Evolutionary conservation across 1,140 invertebrate genomes (phyloP).

Genomic region (Potamilus streckersoni): DNA sequence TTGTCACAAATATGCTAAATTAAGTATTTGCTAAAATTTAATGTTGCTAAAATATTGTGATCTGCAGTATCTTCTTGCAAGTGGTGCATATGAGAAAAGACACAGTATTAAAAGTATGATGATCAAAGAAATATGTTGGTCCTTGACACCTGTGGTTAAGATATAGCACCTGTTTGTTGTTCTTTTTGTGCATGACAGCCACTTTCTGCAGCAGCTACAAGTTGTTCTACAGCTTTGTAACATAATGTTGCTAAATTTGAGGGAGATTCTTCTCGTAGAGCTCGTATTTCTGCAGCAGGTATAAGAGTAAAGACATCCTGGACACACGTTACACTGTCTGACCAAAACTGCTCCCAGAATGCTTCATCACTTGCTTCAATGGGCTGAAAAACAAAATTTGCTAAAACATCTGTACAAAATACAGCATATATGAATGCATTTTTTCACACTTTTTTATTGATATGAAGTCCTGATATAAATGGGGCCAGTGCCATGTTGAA

Average conservation of each 20-base stretch:
- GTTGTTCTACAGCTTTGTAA: slow-evolving; percentile 97
- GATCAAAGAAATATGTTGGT: no score
- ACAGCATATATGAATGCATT: slow-evolving; percentile 3
- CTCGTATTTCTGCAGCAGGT: slow-evolving; percentile 87
- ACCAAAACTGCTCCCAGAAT: slow-evolving; percentile 99
- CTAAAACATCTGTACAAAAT: slow-evolving; percentile 10
- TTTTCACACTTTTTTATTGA: neutral
- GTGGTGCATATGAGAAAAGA: no score
- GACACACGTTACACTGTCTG: slow-evolving; percentile 90
- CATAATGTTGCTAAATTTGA: slow-evolving; percentile 99
- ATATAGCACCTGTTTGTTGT: slow-evolving; percentile 85
- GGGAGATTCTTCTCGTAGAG: slow-evolving; percentile 93
- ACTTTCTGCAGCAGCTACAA: slow-evolving; percentile 92
- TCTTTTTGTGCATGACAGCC: slow-evolving; percentile 93
- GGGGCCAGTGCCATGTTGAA: neutral
- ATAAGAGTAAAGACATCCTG: slow-evolving; percentile 98
- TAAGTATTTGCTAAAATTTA: no score
- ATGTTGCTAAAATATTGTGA: no score
- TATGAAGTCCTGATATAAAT: neutral
- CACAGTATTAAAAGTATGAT: no score
- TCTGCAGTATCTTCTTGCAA: no score
- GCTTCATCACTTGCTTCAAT: slow-evolving; percentile 90
- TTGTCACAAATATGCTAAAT: no score
- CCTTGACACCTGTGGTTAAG: no score
- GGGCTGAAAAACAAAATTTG: slow-evolving; percentile 73